A percentile compares a stretch with the other conserved stretches of the same genome.
phyloP scores from a whole-genome alignment of 2,888 invertebrate species.

The Harpagoxenus sublaevis region DNA sequence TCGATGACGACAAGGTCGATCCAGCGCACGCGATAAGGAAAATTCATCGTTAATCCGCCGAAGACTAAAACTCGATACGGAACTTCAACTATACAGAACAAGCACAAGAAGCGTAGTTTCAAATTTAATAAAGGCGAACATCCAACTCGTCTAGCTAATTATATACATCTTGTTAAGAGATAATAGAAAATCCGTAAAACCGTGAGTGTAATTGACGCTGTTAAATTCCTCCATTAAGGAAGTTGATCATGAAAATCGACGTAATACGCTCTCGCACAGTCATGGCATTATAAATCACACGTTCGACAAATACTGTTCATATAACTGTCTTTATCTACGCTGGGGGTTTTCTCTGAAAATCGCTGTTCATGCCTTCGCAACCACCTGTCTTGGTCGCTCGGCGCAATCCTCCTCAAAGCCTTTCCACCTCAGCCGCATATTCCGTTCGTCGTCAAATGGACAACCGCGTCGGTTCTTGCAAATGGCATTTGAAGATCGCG shows the following conservation, averaged over 20 bases:
- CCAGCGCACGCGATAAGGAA: neutral
- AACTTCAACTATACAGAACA: neutral
- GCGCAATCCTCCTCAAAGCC: conserved; percentile 29
- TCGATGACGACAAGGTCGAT: conserved; percentile 44
- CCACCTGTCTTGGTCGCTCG: conserved; percentile 35
- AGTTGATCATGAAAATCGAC: conserved; percentile 19
- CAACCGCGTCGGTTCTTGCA: conserved; percentile 60
- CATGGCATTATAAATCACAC: conserved; percentile 44
- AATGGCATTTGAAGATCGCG: conserved; percentile 63
- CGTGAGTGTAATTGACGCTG: neutral
- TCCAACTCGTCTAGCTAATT: conserved; percentile 1
- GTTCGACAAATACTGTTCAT: conserved; percentile 35
- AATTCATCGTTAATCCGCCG: conserved; percentile 1
- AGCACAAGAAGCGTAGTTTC: neutral
- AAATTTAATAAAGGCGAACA: neutral
- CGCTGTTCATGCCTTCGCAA: conserved; percentile 30
- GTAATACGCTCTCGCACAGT: neutral
- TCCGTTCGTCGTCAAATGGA: conserved; percentile 52
- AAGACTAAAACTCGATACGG: neutral
- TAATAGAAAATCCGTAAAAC: neutral
- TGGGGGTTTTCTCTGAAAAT: neutral
- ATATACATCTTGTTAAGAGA: neutral
- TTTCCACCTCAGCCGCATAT: conserved; percentile 24
- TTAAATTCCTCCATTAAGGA: conserved; percentile 1
- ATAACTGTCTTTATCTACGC: conserved; percentile 32